A percentile compares a stretch with the other conserved stretches of the same genome.
phyloP scores from a whole-genome alignment of 2,888 invertebrate genomes.

The Rhyacophila evoluta region DNA sequence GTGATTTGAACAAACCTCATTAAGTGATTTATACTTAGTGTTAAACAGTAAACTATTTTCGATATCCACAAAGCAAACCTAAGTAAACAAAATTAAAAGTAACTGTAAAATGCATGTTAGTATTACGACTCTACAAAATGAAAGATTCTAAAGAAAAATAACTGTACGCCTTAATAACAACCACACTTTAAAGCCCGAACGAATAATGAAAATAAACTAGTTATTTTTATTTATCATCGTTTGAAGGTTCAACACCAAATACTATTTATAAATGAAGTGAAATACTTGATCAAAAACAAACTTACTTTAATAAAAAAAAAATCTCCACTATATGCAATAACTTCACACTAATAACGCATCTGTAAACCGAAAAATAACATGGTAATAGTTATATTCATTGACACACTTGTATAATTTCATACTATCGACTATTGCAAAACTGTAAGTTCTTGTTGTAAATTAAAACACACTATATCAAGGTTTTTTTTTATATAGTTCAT shows the following conservation, averaged over 20 bases:
- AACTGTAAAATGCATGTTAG: slow-evolving; percentile 41
- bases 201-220: not conserved
- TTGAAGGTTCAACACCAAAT: not conserved
- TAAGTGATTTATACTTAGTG: not conserved
- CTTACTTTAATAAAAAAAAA: too few species aligned
- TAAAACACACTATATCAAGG: too few species aligned
- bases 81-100: slow-evolving; percentile 28
- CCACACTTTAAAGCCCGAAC: not conserved
- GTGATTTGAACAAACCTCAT: not conserved
- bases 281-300: too few species aligned
- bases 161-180: not conserved
- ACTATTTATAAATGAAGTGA: not conserved
- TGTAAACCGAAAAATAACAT: too few species aligned
- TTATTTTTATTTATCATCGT: not conserved
- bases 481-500: too few species aligned
- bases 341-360: too few species aligned
- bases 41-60: not conserved
- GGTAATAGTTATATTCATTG: too few species aligned
- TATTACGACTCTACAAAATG: slow-evolving; percentile 28
- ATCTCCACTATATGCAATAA: too few species aligned
- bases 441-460: too few species aligned
- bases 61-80: not conserved
- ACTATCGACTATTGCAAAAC: too few species aligned
- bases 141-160: not conserved
- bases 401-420: too few species aligned